These are phyloP conservation scores for Naso thynnoides DNA, from an alignment of 2,797 vertebrate genomes.

Conservation along the genomic window DNA sequence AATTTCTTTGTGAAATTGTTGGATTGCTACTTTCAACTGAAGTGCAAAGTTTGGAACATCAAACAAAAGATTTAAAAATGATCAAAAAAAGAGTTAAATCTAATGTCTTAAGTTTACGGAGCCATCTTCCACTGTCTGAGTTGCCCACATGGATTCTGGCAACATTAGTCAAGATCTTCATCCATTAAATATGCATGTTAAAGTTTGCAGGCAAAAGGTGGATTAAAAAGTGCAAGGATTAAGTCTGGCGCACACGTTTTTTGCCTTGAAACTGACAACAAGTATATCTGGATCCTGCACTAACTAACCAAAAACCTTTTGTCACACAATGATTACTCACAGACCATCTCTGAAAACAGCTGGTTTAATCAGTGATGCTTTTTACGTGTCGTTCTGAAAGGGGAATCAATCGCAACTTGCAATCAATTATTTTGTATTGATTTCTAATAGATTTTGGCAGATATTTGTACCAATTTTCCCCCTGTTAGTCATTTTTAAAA, in stretches of 20 bases:
- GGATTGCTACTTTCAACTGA: background rate
- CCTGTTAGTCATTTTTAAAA: too few relatives aligned
- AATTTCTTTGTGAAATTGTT: background rate
- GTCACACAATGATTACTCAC: background rate
- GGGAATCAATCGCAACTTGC: background rate
- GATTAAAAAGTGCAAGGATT: too few relatives aligned
- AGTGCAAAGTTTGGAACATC: background rate
- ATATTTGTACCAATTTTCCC: too few relatives aligned
- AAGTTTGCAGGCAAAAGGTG: background rate
- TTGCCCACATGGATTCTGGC: background rate
- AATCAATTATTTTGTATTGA: background rate
- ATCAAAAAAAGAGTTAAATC: background rate
- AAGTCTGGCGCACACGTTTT: too few relatives aligned
- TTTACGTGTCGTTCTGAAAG: background rate
- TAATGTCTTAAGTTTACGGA: background rate
- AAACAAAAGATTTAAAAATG: background rate
- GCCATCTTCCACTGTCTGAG: background rate
- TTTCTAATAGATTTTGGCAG: background rate
- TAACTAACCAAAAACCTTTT: constrained; percentile 7
- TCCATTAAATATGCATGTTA: background rate
- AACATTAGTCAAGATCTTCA: background rate
- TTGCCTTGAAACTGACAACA: background rate
- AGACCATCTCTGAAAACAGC: background rate
- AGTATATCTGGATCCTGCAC: background rate
- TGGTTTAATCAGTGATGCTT: background rate